Conservation (phyloP, 1,140 invertebrate species). For the Camponotus floridanus region DNA sequence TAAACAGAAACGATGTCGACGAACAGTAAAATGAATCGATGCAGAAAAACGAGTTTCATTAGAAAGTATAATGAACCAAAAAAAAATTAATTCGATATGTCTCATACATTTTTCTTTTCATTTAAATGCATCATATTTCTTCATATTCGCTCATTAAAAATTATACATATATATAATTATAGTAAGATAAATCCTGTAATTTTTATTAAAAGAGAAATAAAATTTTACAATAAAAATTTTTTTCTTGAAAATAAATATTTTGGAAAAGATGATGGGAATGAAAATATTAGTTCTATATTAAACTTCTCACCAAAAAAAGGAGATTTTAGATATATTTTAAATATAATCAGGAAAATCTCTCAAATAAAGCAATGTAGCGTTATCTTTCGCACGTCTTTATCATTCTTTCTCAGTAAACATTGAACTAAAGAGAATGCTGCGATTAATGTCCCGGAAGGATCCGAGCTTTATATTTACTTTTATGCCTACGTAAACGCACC, state of each 20-base stretch:
- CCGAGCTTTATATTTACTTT: slow-evolving; percentile 85
- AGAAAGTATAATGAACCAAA: slow-evolving; percentile 66
- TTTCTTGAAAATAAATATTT: background rate
- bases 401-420: background rate
- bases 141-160: slow-evolving; percentile 39
- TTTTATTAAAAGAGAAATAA: background rate
- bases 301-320: background rate
- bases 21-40: slow-evolving; percentile 52
- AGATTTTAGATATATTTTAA: background rate
- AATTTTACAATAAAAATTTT: background rate
- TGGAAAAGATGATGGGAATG: background rate
- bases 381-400: slow-evolving; percentile 48
- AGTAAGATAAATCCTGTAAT: slow-evolving; percentile 1
- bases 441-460: slow-evolving; percentile 83
- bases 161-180: slow-evolving; percentile 17
- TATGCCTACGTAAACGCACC: slow-evolving; percentile 83
- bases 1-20: slow-evolving; percentile 50
- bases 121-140: slow-evolving; percentile 35
- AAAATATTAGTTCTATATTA: slow-evolving; percentile 1
- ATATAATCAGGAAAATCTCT: background rate
- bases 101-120: slow-evolving; percentile 19
- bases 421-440: slow-evolving; percentile 21
- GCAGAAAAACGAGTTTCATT: slow-evolving; percentile 57
- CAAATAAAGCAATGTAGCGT: slow-evolving; percentile 1
- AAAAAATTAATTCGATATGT: background rate